Conservation (phyloP, 2,113 vertebrate genomes). For the Diphyllodes magnificus region DNA sequence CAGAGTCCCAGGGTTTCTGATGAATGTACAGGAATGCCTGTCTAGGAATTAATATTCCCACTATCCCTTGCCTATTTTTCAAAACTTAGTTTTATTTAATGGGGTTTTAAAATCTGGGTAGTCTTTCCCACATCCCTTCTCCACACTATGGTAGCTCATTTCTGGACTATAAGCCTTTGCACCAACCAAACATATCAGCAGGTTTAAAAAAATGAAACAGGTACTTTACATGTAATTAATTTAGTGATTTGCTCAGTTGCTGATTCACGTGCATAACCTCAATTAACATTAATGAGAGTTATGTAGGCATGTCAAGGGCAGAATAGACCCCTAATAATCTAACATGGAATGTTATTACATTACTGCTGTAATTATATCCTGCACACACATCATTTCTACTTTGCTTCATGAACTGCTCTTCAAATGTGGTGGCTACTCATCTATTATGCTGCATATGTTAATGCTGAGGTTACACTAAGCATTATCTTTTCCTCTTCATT, state of each 20-base stretch:
- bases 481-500: not conserved
- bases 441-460: not conserved
- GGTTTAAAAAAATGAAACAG: slow-evolving; percentile 29
- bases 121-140: not conserved
- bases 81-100: slow-evolving; percentile 6
- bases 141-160: not conserved
- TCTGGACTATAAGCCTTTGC: not conserved
- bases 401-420: slow-evolving; percentile 36
- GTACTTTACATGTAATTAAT: slow-evolving; percentile 64
- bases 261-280: slow-evolving; percentile 51
- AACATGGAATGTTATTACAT: slow-evolving; percentile 61
- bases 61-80: not conserved
- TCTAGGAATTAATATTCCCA: not conserved
- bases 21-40: not conserved
- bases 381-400: slow-evolving; percentile 46
- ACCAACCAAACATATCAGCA: not conserved
- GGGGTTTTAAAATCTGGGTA: not conserved
- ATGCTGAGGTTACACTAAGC: not conserved
- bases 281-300: slow-evolving; percentile 61
- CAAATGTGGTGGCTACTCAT: slow-evolving; percentile 6
- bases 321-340: slow-evolving; percentile 57
- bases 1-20: not conserved
- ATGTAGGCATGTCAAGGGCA: slow-evolving; percentile 52
- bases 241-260: slow-evolving; percentile 56
- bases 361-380: slow-evolving; percentile 58